Evolutionary conservation across 2,797 vertebrate species (phyloP), one percentile per base, ranked within the genome.

Genomic region (Apodemus agrarius): DNA sequence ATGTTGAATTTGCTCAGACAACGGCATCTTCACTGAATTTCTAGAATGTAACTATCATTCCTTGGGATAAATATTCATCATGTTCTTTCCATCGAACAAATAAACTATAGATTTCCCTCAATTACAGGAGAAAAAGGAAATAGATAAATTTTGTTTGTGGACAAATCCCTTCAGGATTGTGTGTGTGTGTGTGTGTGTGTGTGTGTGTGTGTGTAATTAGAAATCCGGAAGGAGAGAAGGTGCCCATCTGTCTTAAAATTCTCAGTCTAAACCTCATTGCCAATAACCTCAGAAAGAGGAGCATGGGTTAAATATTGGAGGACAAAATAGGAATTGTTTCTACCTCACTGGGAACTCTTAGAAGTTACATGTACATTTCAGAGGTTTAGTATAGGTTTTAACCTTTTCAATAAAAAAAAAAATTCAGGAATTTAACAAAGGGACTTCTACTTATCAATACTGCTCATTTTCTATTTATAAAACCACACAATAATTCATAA

Each of bases 91-190:
- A 92, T 16, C 1, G 46, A 94, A 91, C 88, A 67, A 95, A 95
- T 29, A 76, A 92, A 90, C 24, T 95, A 63, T 52, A 94, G 69
- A 76, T 97, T 97, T 97, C 91, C 40, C n/a, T 84, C 81, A 85
- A 94, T 94, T 95, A 72, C 59, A 95, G 98, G 97, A 93, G 19
- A 97, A 96, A 97, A 69, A 65, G 26, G 16, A 65, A 96, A 92
- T 91, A 94, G 74, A 65, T 76, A 43, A 93, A 61, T 54, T 89
- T 98, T 34, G 80, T 90, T 88, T 93, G 75, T 57, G 0, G 88
- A 95, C 46, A 95, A 97, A 90, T 96, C 9, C 94, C 78, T 96
- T 86, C 79, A 52, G 49, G 95, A 97, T 80, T 49, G 4, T 49
- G 46, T 49, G 46, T 89, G 87, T 89, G 59, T 49, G 46, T 49